phyloP scores from a whole-genome alignment of 2,888 invertebrate genomes.

The Allacma fusca region DNA sequence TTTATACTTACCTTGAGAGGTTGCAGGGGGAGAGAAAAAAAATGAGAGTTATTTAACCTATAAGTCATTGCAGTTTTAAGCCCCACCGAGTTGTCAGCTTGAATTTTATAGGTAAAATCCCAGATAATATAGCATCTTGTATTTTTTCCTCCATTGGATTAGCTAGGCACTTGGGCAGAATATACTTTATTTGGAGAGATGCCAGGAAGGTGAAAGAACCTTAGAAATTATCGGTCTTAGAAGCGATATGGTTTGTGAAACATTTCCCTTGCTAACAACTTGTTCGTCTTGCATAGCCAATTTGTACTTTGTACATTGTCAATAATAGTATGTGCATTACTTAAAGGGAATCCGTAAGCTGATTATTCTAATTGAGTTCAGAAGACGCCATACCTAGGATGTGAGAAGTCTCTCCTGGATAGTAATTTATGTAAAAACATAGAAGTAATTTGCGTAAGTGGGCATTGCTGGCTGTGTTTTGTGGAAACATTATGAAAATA shows the following conservation, averaged over 20 bases:
- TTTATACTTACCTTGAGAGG: background rate
- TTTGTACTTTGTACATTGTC: background rate
- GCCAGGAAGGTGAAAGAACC: constrained; percentile 27
- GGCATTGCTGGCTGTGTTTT: background rate
- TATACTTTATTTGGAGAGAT: constrained; percentile 8
- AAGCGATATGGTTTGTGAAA: background rate
- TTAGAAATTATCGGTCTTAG: background rate
- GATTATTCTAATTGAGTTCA: background rate
- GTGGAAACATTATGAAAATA: background rate
- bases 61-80: constrained; percentile 11
- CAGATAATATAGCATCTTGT: background rate
- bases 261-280: constrained; percentile 9
- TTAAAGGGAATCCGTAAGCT: background rate
- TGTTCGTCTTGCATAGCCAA: constrained; percentile 1
- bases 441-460: background rate
- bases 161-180: background rate
- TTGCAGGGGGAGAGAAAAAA: too few species aligned
- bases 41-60: background rate
- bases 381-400: background rate
- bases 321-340: too few species aligned
- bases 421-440: constrained; percentile 12
- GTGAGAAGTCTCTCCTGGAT: background rate
- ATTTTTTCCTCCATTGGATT: background rate
- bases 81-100: constrained; percentile 4
- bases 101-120: background rate